Evolutionary conservation across 2,797 vertebrate genomes (phyloP).

Genomic region (Molothrus aeneus): DNA sequence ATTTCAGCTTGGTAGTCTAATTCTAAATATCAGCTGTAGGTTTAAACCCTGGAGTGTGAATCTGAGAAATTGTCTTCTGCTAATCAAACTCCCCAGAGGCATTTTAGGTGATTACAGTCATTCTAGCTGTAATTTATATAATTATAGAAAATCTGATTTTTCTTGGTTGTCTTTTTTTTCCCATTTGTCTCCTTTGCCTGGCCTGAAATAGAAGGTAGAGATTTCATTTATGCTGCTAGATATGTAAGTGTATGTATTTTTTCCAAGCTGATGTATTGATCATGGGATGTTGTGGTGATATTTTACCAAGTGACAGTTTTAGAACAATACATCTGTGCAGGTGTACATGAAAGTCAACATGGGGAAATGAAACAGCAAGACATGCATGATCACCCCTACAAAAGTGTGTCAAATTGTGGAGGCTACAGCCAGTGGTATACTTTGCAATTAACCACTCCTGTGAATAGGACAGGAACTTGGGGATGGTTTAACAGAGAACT

Average conservation of each 20-base stretch:
- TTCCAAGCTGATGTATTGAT: conserved; percentile 34
- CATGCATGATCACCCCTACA: background rate
- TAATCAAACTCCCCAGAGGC: conserved; percentile 79
- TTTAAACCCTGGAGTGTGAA: conserved; percentile 78
- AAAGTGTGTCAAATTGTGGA: background rate
- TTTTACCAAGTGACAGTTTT: conserved; percentile 7
- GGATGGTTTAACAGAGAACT: background rate
- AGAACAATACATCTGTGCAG: background rate
- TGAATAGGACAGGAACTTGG: background rate
- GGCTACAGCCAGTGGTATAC: background rate
- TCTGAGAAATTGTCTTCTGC: conserved; percentile 83
- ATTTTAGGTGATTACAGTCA: conserved; percentile 80
- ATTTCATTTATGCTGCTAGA: conserved; percentile 39
- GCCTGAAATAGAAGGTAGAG: conserved; percentile 62
- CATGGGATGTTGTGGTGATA: background rate
- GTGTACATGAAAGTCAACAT: background rate
- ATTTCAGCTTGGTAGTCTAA: conserved; percentile 67
- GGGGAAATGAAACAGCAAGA: background rate
- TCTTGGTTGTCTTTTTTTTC: conserved; percentile 74
- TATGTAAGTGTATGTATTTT: conserved; percentile 46
- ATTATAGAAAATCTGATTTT: conserved; percentile 79
- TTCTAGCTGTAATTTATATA: conserved; percentile 82
- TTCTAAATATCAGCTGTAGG: conserved; percentile 63
- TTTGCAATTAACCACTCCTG: background rate
- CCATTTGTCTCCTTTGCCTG: conserved; percentile 74